phyloP scores from a whole-genome alignment of 2,888 invertebrate genomes.

The Apodemia mormo region DNA sequence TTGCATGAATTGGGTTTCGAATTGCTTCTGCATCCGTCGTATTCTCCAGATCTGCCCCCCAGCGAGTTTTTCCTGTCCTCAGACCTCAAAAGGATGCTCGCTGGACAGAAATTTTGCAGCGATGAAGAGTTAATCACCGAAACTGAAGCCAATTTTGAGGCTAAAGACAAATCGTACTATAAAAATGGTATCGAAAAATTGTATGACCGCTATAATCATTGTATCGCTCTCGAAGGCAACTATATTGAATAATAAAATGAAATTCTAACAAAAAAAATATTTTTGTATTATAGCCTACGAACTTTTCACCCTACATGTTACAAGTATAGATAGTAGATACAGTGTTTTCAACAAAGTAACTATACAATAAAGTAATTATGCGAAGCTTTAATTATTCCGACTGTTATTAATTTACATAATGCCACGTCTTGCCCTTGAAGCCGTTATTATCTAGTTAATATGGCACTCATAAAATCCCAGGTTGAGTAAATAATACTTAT shows the following conservation, averaged over 20 bases:
- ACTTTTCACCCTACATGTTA: too few relatives aligned
- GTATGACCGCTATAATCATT: too few relatives aligned
- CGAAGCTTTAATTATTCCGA: not conserved
- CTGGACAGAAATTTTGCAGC: conserved; percentile 1
- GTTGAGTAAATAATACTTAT: not conserved
- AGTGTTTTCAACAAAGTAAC: not conserved
- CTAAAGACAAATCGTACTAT: not conserved
- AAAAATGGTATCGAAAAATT: not conserved
- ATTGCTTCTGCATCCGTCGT: conserved; percentile 26
- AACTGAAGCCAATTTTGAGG: conserved; percentile 22
- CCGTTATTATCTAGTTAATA: not conserved
- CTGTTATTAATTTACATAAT: conserved; percentile 3
- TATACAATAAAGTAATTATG: not conserved
- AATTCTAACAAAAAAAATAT: too few relatives aligned
- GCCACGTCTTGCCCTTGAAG: not conserved
- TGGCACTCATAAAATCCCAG: not conserved
- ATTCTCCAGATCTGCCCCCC: conserved; percentile 23
- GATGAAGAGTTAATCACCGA: conserved; percentile 17
- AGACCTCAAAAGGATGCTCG: conserved; percentile 11
- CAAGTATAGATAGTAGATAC: not conserved
- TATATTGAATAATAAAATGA: too few relatives aligned
- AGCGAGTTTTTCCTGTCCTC: conserved; percentile 19
- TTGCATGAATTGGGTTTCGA: conserved; percentile 25
- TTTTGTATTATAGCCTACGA: too few relatives aligned
- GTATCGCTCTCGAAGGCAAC: too few relatives aligned